Evolutionary conservation across 1,140 invertebrate genomes (phyloP).

Genomic region (Adoxophyes honmai): DNA sequence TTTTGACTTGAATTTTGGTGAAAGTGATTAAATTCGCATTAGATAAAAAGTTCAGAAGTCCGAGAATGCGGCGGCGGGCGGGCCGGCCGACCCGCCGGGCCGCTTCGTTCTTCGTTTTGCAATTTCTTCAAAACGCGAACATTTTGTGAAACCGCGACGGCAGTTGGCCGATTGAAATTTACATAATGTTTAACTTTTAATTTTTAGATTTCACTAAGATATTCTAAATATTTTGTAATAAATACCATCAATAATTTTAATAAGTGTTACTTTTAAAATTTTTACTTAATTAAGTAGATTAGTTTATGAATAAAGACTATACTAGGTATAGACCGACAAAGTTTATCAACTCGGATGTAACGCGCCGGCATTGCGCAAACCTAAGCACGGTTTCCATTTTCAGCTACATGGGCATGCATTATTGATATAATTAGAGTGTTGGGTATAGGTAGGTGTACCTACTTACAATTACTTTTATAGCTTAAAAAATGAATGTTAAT

Average conservation of each 20-base stretch:
- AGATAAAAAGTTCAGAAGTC: conserved; percentile 37
- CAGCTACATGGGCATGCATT: too few species aligned
- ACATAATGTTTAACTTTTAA: not conserved
- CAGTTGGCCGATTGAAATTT: not conserved
- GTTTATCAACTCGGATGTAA: conserved; percentile 73
- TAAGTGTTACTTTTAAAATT: not conserved
- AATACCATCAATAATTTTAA: not conserved
- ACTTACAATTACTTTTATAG: too few species aligned
- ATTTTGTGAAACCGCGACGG: not conserved
- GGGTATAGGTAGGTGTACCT: too few species aligned
- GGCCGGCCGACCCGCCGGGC: conserved; percentile 47
- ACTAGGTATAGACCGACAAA: conserved; percentile 61
- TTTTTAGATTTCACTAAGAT: not conserved
- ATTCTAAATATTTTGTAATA: not conserved
- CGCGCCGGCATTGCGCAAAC: conserved; percentile 67
- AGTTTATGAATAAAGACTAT: conserved; percentile 5
- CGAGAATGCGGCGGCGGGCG: conserved; percentile 39
- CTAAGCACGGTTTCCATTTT: conserved; percentile 18
- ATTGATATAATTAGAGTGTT: too few species aligned
- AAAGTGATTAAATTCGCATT: conserved; percentile 25
- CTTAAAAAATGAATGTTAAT: too few species aligned
- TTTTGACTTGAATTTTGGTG: conserved; percentile 19
- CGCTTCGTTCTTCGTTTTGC: conserved; percentile 59
- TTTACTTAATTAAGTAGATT: not conserved
- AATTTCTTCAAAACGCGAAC: conserved; percentile 53